Evolutionary conservation across 1,140 invertebrate species (phyloP).

Genomic region (Popillia japonica): DNA sequence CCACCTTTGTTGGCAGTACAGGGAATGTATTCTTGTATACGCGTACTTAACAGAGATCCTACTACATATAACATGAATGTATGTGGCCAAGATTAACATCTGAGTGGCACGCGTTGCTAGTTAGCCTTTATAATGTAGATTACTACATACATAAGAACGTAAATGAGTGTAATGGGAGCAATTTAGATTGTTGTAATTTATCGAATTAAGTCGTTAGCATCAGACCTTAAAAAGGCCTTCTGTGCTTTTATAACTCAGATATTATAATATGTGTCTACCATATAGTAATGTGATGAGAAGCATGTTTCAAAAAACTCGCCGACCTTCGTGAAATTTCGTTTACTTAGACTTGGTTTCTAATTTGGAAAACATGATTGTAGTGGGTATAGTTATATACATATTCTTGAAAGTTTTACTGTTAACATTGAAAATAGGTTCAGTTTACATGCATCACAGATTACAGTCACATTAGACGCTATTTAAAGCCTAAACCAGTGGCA

Average conservation of each 20-base stretch:
- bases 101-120: slow-evolving; percentile 27
- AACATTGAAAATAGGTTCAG: too few relatives aligned
- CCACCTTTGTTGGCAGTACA: neutral
- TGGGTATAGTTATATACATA: too few relatives aligned
- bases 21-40: neutral
- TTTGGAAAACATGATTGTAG: too few relatives aligned
- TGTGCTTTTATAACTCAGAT: neutral
- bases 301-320: too few relatives aligned
- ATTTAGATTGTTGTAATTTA: slow-evolving; percentile 29
- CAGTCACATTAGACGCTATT: too few relatives aligned
- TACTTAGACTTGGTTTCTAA: too few relatives aligned
- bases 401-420: too few relatives aligned
- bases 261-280: neutral
- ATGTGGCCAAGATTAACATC: slow-evolving; percentile 28
- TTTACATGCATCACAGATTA: too few relatives aligned
- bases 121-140: slow-evolving; percentile 35
- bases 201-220: slow-evolving; percentile 28
- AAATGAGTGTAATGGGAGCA: slow-evolving; percentile 27
- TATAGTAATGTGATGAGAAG: too few relatives aligned
- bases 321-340: too few relatives aligned
- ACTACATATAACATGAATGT: neutral
- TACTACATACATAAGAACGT: slow-evolving; percentile 32
- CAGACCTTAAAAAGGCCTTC: slow-evolving; percentile 9
- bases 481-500: too few relatives aligned
- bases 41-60: neutral